Evolutionary conservation across 1,140 invertebrate genomes (phyloP), one percentile per base, ranked within the genome.

Genomic region (Grapholita molesta): DNA sequence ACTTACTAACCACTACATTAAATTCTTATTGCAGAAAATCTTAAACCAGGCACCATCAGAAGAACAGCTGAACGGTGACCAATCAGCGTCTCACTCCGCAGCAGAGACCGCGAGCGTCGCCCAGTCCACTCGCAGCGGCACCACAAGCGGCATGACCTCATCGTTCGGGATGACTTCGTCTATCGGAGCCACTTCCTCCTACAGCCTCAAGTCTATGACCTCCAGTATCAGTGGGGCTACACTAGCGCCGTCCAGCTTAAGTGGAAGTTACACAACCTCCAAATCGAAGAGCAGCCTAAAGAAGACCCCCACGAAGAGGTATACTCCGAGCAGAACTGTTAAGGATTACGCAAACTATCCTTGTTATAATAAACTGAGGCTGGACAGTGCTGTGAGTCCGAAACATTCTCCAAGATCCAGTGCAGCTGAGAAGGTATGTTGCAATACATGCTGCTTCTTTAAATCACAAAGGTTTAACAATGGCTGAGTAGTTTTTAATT

Each of bases 301-400:
- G 66, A 89, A 85, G 64, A 80, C 86, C 7, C 86, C 87, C 1
- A 92, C 88, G 1, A 92, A 92, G 61, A 85, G 84, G 25, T 90
- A 89, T 52, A 82, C 84, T 7, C 87, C 89, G 2, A 85, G 75
- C 42, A 80, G 75, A 12, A 76, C 80, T 6, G 71, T 83, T 6
- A 89, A 90, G 69, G 89, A 87, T 66, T 73, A 86, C 68, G 77
- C 82, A 1, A 84, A 80, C 72, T 88, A 84, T 72, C 83, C 82
- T 18, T 85, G 92, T 30, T 92, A 92, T 71, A 92, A 92, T 77
- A 92, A 92, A 64, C 55, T 92, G 53, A 85, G 92, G 30, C 70
- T 92, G 57, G 91, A 92, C 64, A 92, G 91, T 65, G 92, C 92
- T 52, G 78, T 89, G 6, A 92, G 92, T 70, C 92, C 91, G 1